phyloP scores from a whole-genome alignment of 1,140 invertebrate species.

The Saccostrea echinata region DNA sequence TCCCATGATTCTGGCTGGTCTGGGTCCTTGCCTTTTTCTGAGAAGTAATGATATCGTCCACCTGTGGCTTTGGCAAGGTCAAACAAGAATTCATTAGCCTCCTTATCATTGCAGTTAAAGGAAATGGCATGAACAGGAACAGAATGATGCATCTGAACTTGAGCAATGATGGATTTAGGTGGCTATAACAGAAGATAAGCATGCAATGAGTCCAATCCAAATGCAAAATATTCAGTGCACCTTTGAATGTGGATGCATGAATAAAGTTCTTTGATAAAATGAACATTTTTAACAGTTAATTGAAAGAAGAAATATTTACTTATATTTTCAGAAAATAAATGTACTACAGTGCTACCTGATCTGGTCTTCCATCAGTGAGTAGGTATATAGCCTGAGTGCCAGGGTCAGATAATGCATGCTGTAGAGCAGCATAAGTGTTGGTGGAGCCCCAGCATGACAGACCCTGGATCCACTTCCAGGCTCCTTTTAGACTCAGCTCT shows the following conservation, averaged over 20 bases:
- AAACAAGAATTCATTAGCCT: constrained; percentile 79
- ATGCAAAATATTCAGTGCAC: neutral
- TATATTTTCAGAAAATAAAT: too few species aligned
- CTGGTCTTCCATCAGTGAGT: constrained; percentile 79
- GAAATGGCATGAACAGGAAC: constrained; percentile 80
- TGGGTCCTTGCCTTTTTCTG: constrained; percentile 70
- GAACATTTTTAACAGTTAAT: neutral
- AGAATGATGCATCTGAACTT: constrained; percentile 76
- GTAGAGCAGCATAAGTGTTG: constrained; percentile 78
- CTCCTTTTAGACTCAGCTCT: constrained; percentile 74
- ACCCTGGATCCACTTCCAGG: constrained; percentile 78
- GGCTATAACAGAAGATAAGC: constrained; percentile 67
- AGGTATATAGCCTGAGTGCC: constrained; percentile 79
- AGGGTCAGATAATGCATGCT: constrained; percentile 76
- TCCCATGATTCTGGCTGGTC: constrained; percentile 76
- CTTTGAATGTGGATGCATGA: neutral
- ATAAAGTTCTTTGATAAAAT: neutral
- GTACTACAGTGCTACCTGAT: constrained; percentile 72
- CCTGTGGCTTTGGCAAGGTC: constrained; percentile 76
- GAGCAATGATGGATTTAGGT: constrained; percentile 78
- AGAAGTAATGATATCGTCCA: constrained; percentile 79
- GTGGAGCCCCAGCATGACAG: constrained; percentile 78
- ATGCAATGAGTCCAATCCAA: neutral
- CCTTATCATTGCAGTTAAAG: constrained; percentile 80
- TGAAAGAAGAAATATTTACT: too few species aligned